Percentiles rank a stretch among this genome's conserved stretches.
These are phyloP conservation scores for Semicossyphus pulcher DNA, from an alignment of 2,113 vertebrate genomes.

Conservation along the genomic window DNA sequence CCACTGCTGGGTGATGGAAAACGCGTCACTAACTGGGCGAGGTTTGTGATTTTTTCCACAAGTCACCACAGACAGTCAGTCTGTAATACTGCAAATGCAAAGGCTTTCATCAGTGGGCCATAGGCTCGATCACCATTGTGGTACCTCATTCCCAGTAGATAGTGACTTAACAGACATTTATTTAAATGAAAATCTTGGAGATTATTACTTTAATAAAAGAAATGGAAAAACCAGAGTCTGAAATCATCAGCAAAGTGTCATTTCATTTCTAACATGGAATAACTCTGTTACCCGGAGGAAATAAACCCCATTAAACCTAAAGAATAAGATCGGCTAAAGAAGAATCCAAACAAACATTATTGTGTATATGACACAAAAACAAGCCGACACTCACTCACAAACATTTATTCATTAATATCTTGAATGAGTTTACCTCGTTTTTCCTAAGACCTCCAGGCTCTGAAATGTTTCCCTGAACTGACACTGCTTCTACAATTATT, in stretches of 20 bases:
- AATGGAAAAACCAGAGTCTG: no score
- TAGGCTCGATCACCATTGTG: no score
- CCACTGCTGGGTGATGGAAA: no score
- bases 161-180: no score
- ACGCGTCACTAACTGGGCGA: no score
- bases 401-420: conserved; percentile 16
- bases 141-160: no score
- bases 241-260: background rate
- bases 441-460: background rate
- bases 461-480: conserved; percentile 34
- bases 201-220: no score
- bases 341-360: background rate
- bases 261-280: conserved; percentile 30
- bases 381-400: background rate
- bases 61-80: no score
- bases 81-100: no score
- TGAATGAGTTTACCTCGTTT: background rate
- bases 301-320: background rate
- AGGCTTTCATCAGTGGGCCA: no score
- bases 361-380: background rate
- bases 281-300: background rate
- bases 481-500: conserved; percentile 60
- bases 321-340: background rate
- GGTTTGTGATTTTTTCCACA: no score
- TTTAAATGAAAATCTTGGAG: no score